Conservation (phyloP, 2,113 vertebrate genomes). For the Phrynocephalus versicolor region DNA sequence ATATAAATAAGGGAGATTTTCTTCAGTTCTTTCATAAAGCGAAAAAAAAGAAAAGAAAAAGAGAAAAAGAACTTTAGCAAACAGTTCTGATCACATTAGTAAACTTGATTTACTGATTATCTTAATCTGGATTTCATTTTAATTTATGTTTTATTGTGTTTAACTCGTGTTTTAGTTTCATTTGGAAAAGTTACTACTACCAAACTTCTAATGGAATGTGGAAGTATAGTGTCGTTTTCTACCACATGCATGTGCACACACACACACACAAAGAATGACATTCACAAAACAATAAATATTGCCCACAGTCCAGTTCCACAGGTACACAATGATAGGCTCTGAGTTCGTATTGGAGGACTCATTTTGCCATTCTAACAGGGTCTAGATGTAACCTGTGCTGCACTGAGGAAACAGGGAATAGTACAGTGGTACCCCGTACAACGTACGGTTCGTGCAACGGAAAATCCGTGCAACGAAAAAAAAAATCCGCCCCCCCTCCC, state of each 20-base stretch:
- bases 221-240: background rate
- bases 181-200: background rate
- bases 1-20: conserved; percentile 45
- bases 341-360: no score
- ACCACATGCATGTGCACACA: background rate
- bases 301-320: background rate
- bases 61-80: conserved; percentile 27
- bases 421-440: no score
- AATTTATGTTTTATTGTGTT: background rate
- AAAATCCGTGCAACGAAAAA: no score
- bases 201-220: background rate
- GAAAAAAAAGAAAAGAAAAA: no score
- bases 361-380: background rate
- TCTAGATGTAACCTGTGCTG: background rate
- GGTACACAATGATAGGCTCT: background rate
- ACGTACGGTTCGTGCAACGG: no score
- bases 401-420: no score
- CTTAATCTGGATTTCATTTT: background rate
- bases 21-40: conserved; percentile 2
- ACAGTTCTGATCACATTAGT: conserved; percentile 20
- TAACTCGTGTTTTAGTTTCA: background rate
- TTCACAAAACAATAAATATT: background rate
- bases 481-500: no score
- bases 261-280: background rate
- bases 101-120: background rate